phyloP scores from a whole-genome alignment of 2,888 invertebrate genomes.

The Calliphora vomitoria region DNA sequence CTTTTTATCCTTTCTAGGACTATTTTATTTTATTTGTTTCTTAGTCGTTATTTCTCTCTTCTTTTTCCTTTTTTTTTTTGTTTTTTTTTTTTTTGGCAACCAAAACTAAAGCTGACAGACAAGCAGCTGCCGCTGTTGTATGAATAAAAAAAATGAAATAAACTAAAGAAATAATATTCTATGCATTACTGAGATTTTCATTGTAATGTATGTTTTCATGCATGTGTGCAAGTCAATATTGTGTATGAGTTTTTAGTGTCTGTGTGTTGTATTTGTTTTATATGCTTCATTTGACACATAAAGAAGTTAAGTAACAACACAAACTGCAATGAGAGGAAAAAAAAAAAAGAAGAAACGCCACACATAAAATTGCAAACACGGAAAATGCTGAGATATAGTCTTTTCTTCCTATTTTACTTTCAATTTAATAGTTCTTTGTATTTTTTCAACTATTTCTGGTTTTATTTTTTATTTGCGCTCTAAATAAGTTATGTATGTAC shows the following conservation, averaged over 20 bases:
- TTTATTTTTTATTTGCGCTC: background rate
- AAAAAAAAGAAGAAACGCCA: background rate
- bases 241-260: background rate
- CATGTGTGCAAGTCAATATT: constrained; percentile 38
- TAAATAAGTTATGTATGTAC: background rate
- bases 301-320: constrained; percentile 58
- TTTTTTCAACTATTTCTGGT: constrained; percentile 1
- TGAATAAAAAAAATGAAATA: constrained; percentile 23
- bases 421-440: constrained; percentile 22
- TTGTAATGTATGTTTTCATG: constrained; percentile 17
- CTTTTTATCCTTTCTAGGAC: constrained; percentile 33
- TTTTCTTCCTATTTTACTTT: constrained; percentile 31
- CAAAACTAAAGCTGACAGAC: constrained; percentile 65
- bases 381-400: constrained; percentile 26
- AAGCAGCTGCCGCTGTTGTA: constrained; percentile 64
- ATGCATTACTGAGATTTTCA: constrained; percentile 48
- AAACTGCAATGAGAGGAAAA: background rate
- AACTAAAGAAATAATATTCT: constrained; percentile 35
- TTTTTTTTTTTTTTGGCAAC: constrained; percentile 57
- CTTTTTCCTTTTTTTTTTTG: background rate
- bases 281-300: constrained; percentile 64
- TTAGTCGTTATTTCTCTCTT: background rate
- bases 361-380: constrained; percentile 33
- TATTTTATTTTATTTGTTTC: constrained; percentile 27
- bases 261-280: constrained; percentile 43